Percentiles rank a stretch among this genome's conserved stretches.
Conservation (phyloP, 2,888 invertebrate genomes). For the Phania funesta region DNA sequence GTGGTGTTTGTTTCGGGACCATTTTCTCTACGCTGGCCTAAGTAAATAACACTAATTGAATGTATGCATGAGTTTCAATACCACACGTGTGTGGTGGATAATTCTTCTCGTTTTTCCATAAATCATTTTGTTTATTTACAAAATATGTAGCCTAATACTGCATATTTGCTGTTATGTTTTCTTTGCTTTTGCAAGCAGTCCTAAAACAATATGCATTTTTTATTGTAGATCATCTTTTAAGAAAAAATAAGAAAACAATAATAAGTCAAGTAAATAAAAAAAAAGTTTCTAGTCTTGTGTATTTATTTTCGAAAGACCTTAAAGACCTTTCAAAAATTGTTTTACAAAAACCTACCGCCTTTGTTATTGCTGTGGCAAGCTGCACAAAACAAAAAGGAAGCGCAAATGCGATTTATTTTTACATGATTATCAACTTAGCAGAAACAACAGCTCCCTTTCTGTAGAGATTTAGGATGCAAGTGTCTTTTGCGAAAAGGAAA, state of each 20-base stretch:
- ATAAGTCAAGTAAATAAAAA: not conserved
- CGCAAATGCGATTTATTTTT: conserved; percentile 79
- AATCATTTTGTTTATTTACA: not conserved
- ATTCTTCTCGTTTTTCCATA: conserved; percentile 6
- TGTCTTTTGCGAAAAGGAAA: conserved; percentile 10
- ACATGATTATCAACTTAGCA: conserved; percentile 80
- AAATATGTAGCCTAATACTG: conserved; percentile 9
- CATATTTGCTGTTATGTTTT: conserved; percentile 50
- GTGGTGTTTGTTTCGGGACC: conserved; percentile 41
- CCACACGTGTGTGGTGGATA: conserved; percentile 61
- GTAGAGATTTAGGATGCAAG: conserved; percentile 3
- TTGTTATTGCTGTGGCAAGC: conserved; percentile 62
- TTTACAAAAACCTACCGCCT: conserved; percentile 41
- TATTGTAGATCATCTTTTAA: conserved; percentile 29
- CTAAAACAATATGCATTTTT: conserved; percentile 25
- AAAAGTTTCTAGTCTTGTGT: not conserved
- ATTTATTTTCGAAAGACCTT: conserved; percentile 50
- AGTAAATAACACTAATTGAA: conserved; percentile 67
- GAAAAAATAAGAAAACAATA: no score
- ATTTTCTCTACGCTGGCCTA: conserved; percentile 37
- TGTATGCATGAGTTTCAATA: conserved; percentile 61
- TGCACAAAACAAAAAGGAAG: conserved; percentile 71
- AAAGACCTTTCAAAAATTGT: conserved; percentile 45
- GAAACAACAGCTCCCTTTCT: conserved; percentile 59
- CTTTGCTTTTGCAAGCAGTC: conserved; percentile 1